Evolutionary conservation across 2,113 vertebrate genomes (phyloP).

Genomic region (Copsychus sechellarum): DNA sequence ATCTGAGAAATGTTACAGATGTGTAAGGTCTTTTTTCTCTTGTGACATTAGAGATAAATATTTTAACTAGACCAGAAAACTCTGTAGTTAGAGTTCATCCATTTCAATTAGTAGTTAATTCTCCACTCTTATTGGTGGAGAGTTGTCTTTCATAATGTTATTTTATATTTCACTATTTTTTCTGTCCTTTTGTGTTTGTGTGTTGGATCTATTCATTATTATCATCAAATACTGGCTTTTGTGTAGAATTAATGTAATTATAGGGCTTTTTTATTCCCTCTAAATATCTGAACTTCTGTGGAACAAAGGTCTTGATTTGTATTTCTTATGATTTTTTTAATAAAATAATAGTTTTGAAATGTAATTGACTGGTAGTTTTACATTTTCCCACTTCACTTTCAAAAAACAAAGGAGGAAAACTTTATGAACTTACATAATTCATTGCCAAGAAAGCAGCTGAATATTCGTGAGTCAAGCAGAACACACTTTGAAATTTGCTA

Average conservation of each 20-base stretch:
- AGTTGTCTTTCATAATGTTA: neutral
- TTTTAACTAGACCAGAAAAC: neutral
- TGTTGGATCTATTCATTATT: neutral
- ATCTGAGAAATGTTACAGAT: neutral
- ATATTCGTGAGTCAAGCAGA: neutral
- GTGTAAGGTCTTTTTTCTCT: neutral
- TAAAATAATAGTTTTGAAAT: neutral
- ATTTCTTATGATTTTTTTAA: neutral
- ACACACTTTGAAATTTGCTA: neutral
- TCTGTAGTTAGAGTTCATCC: neutral
- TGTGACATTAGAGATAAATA: neutral
- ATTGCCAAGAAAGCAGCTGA: neutral
- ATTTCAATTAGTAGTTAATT: neutral
- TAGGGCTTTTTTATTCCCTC: accelerated
- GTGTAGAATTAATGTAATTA: neutral
- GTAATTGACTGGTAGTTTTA: neutral
- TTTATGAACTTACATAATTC: neutral
- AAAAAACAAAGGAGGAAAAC: neutral
- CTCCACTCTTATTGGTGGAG: neutral
- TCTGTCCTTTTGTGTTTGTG: neutral
- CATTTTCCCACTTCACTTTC: neutral
- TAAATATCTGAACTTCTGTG: neutral
- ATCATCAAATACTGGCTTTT: neutral
- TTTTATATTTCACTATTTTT: neutral
- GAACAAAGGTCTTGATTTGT: neutral